A percentile compares a stretch with the other conserved stretches of the same genome.
Evolutionary conservation across 2,888 invertebrate species (phyloP).

Genomic region (Orgyia antiqua): DNA sequence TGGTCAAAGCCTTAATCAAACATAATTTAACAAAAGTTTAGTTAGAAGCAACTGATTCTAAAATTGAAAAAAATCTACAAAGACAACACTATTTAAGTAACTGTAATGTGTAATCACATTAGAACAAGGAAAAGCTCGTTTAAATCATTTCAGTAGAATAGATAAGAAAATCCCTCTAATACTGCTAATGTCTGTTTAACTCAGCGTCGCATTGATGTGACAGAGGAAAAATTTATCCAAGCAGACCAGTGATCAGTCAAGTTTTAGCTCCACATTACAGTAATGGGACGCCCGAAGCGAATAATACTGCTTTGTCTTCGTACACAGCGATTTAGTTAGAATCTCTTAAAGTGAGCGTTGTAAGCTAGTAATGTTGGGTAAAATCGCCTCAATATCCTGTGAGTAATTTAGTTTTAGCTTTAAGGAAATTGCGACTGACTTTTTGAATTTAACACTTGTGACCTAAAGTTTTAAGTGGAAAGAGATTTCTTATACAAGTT

Average conservation of each 20-base stretch:
- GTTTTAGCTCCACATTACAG: conserved; percentile 64
- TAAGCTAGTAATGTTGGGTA: conserved; percentile 18
- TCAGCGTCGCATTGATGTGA: conserved; percentile 28
- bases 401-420: conserved; percentile 20
- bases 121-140: conserved; percentile 16
- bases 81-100: too few relatives aligned
- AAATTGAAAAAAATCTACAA: too few relatives aligned
- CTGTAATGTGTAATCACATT: too few relatives aligned
- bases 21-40: too few relatives aligned
- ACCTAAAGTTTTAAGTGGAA: neutral
- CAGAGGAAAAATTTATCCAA: conserved; percentile 57
- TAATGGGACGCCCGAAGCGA: conserved; percentile 51
- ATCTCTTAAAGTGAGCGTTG: conserved; percentile 23
- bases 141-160: conserved; percentile 51
- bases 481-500: neutral
- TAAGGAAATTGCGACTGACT: conserved; percentile 18
- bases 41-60: too few relatives aligned
- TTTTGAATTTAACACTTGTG: conserved; percentile 3
- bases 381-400: conserved; percentile 22
- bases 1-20: too few relatives aligned
- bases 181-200: conserved; percentile 48
- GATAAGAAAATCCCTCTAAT: conserved; percentile 48
- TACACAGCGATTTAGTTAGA: conserved; percentile 36
- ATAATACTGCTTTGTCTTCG: conserved; percentile 47
- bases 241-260: conserved; percentile 63